phyloP scores from a whole-genome alignment of 92 coral and sea anemone species.

The Parazoanthus swiftii region DNA sequence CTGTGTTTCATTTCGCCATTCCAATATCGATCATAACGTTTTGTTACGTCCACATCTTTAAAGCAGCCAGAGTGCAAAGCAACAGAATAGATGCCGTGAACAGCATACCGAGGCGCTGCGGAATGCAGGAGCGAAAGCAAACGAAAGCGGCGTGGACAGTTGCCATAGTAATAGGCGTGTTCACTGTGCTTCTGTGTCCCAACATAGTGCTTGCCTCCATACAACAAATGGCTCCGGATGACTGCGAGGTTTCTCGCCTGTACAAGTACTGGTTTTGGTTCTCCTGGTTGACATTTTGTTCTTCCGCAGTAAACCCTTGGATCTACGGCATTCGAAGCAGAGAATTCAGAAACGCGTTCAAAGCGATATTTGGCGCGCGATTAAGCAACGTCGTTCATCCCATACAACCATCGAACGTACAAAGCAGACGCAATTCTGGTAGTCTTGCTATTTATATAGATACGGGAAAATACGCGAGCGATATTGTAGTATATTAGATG shows the following conservation, averaged over 20 bases:
- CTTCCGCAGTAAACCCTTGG: slow-evolving; percentile 35
- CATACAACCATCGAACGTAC: not conserved
- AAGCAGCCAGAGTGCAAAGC: slow-evolving; percentile 25
- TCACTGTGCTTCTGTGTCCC: slow-evolving; percentile 15
- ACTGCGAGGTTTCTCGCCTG: slow-evolving; percentile 24
- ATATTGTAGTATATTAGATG: too few relatives aligned
- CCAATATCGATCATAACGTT: slow-evolving; percentile 11
- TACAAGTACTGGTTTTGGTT: slow-evolving; percentile 42
- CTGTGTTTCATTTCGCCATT: slow-evolving; percentile 19
- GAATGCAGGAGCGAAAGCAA: slow-evolving; percentile 11
- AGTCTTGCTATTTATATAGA: not conserved
- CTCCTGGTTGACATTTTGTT: slow-evolving; percentile 36
- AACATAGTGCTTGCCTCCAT: slow-evolving; percentile 26
- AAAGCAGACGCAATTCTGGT: not conserved
- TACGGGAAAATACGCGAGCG: not conserved
- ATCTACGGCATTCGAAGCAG: slow-evolving; percentile 29
- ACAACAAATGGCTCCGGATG: slow-evolving; percentile 26
- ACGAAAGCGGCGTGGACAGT: slow-evolving; percentile 37
- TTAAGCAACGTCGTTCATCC: not conserved
- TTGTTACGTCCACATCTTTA: slow-evolving; percentile 28
- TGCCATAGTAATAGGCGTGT: slow-evolving; percentile 39
- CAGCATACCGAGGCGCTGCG: not conserved
- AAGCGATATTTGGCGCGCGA: not conserved
- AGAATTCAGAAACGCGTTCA: slow-evolving; percentile 22
- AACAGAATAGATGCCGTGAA: slow-evolving; percentile 14